These are phyloP conservation scores for Drosophila basisetae DNA, from an alignment of 2,888 invertebrate genomes.

Conservation along the genomic window DNA sequence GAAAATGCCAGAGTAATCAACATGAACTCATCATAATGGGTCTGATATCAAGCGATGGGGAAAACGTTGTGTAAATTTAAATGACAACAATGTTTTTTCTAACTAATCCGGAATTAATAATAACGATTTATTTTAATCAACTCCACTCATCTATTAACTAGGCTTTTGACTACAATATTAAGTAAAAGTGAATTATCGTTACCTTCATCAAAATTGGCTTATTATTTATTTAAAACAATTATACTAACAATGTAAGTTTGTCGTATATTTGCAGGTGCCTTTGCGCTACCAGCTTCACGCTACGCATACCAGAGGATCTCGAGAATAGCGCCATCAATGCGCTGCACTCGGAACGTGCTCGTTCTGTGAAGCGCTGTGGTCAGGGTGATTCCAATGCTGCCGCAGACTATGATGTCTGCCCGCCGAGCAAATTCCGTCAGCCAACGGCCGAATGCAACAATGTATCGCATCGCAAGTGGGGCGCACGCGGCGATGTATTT, in stretches of 20 bases:
- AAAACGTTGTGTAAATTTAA: constrained; percentile 2
- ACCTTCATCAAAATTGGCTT: background rate
- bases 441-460: constrained; percentile 95
- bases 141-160: background rate
- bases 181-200: background rate
- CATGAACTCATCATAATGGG: constrained; percentile 35
- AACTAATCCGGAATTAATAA: background rate
- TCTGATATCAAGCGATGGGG: constrained; percentile 7
- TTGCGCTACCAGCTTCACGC: constrained; percentile 58
- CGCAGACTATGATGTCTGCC: constrained; percentile 86
- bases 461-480: constrained; percentile 93
- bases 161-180: background rate
- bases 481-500: constrained; percentile 91
- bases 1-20: constrained; percentile 45
- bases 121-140: background rate
- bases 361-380: constrained; percentile 70
- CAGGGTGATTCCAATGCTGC: constrained; percentile 47
- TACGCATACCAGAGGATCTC: constrained; percentile 83
- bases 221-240: background rate
- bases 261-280: constrained; percentile 72
- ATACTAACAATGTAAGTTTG: background rate
- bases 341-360: constrained; percentile 76
- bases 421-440: constrained; percentile 93
- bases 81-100: background rate
- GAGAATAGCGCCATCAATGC: constrained; percentile 77